Conservation (phyloP, 2,797 vertebrate species). For the Pipistrellus pipistrellus region DNA sequence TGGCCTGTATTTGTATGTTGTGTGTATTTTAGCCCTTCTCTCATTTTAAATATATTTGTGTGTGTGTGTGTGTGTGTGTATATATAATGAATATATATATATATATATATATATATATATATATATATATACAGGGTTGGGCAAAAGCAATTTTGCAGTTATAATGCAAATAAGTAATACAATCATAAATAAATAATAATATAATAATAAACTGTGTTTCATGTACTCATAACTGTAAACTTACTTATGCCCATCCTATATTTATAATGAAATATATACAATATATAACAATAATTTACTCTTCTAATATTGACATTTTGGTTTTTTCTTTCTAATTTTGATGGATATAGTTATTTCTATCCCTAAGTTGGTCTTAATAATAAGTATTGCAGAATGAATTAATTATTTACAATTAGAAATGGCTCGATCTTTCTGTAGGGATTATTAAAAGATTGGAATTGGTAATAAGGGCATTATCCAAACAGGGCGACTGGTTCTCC, state of each 20-base stretch:
- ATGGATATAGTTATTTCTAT: not conserved
- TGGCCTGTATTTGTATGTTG: not conserved
- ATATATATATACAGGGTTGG: too few relatives aligned
- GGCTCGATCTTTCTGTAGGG: not conserved
- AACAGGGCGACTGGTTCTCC: not conserved
- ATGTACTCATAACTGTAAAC: too few relatives aligned
- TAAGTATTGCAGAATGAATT: not conserved
- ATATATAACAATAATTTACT: not conserved
- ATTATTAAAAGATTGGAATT: not conserved
- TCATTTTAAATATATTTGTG: slow-evolving; percentile 18
- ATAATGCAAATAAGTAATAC: too few relatives aligned
- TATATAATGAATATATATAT: too few relatives aligned
- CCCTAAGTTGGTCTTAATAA: not conserved
- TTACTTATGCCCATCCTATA: not conserved
- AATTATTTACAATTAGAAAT: not conserved
- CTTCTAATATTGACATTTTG: not conserved
- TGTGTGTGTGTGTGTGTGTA: not conserved
- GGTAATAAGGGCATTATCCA: not conserved
- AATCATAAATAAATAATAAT: too few relatives aligned
- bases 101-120: too few relatives aligned
- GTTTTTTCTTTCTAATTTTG: not conserved
- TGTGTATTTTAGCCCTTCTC: not conserved
- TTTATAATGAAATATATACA: not conserved
- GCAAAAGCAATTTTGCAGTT: too few relatives aligned
- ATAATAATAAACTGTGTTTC: too few relatives aligned